phyloP scores from a whole-genome alignment of 2,797 vertebrate species.

The Chelidonichthys spinosus region DNA sequence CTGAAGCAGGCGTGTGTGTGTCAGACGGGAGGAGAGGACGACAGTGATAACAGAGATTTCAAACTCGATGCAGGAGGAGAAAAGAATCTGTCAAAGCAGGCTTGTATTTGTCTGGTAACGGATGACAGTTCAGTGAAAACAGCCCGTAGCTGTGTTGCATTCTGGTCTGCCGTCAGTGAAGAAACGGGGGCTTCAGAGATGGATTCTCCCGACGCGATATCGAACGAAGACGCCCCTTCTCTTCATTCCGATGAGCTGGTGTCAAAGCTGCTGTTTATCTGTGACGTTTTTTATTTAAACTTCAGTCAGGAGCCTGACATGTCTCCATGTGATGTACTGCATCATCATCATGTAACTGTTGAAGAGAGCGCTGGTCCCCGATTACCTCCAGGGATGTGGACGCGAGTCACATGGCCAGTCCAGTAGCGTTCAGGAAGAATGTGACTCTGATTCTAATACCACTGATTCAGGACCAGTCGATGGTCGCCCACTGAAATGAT shows the following conservation, averaged over 20 bases:
- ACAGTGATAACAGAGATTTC: constrained; percentile 21
- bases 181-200: constrained; percentile 21
- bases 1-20: not conserved
- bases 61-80: constrained; percentile 18
- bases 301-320: constrained; percentile 20
- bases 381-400: no score
- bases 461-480: no score
- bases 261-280: constrained; percentile 46
- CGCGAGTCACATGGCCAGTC: no score
- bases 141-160: constrained; percentile 38
- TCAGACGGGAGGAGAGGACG: constrained; percentile 1
- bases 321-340: constrained; percentile 12
- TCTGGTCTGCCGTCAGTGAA: constrained; percentile 32
- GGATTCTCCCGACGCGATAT: constrained; percentile 39
- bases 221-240: constrained; percentile 34
- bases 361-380: no score
- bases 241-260: constrained; percentile 43
- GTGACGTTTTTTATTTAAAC: constrained; percentile 24
- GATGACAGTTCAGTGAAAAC: constrained; percentile 48
- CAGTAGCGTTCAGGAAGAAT: no score
- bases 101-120: constrained; percentile 26
- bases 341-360: no score
- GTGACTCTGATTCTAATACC: no score
- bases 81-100: constrained; percentile 29
- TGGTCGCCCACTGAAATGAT: no score